phyloP scores from a whole-genome alignment of 2,113 vertebrate genomes.

The Catharus minimus region DNA sequence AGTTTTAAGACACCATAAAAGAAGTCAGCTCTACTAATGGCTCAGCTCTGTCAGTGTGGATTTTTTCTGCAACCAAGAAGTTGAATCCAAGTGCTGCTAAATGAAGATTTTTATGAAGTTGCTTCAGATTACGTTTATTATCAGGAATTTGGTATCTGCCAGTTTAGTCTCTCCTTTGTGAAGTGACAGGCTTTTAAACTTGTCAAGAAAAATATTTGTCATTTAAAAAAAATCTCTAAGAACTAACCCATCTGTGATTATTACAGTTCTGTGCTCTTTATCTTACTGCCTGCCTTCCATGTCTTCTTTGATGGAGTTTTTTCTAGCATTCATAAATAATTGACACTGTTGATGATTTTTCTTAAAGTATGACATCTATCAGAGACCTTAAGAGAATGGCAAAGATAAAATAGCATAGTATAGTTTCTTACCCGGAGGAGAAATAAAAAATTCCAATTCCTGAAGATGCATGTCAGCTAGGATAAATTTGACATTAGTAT shows the following conservation, averaged over 20 bases:
- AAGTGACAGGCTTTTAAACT: neutral
- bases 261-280: neutral
- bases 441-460: neutral
- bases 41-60: neutral
- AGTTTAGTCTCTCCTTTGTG: neutral
- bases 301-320: neutral
- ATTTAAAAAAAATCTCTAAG: neutral
- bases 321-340: slow-evolving; percentile 25
- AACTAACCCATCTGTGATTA: neutral
- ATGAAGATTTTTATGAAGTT: neutral
- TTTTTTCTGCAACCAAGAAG: neutral
- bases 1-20: neutral
- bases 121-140: neutral
- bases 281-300: neutral
- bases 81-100: neutral
- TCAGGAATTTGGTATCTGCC: neutral
- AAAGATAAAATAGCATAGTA: slow-evolving; percentile 15
- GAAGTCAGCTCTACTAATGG: neutral
- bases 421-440: neutral
- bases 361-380: neutral
- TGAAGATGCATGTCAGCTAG: neutral
- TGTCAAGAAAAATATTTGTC: neutral
- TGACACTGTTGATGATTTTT: slow-evolving; percentile 19
- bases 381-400: neutral
- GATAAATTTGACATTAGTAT: neutral